Evolutionary conservation across 2,888 invertebrate species (phyloP), one percentile per base, ranked within the genome.

Genomic region (Lamellibrachia satsuma): DNA sequence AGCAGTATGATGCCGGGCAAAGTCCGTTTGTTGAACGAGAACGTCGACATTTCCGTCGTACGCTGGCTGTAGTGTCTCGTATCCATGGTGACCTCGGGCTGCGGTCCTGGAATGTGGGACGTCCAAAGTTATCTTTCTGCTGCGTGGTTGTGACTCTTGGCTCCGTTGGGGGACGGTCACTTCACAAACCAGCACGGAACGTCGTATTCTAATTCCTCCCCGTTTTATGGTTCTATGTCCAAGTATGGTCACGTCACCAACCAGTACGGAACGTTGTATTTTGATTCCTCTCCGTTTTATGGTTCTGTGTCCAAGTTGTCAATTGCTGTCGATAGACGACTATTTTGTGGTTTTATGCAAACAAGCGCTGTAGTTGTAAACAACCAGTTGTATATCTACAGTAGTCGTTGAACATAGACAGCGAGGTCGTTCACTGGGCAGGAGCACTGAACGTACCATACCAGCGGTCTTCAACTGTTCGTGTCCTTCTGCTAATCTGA

Each of bases 1-100:
- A 75, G 75, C 22, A 75, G 22, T 6, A 75, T n/a, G 75, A 75
- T n/a, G 75, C 75, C 75, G 75, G 75, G 75, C 75, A 75, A n/a
- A 4, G 75, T 75, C 75, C 75, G 75, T 15, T n/a, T 75, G 75
- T 75, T 75, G 75, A 75, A n/a, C 15, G 22, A 15, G 22, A 75
- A 75, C 75, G 75, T 75, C 75, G 75, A 75, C 75, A 75, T 4
- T 22, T 75, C 22, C n/a, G 75, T 75, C 75, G 75, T 75, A n/a
- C 75, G 75, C 75, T 75, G 75, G n/a, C 75, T 75, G 75, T 75
- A 75, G 22, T 75, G 75, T 22, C 75, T 75, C 75, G 75, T 75
- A 22, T 75, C 75, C 75, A 75, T 75, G 22, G 15, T 75, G 75
- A 22, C 22, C 75, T n/a, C 75, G 75, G 22, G 75, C 15, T 1